Percentiles rank a stretch among this genome's conserved stretches.
These are phyloP conservation scores for Minunthozetes semirufus DNA, from an alignment of 2,888 invertebrate species.

Conservation along the genomic window DNA sequence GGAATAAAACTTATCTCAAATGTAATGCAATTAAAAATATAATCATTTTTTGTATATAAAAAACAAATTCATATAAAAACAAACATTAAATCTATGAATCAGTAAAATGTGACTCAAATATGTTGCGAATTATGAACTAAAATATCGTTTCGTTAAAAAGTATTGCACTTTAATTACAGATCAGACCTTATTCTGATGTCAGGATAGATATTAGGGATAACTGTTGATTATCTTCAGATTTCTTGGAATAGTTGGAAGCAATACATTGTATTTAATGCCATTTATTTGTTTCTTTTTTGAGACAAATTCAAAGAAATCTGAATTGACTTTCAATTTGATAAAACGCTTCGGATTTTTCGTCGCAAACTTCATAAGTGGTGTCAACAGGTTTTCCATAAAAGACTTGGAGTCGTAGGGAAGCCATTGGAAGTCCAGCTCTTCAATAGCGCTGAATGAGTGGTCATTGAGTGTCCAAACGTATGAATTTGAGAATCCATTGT, in stretches of 20 bases:
- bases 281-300: not conserved
- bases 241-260: not conserved
- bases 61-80: not conserved
- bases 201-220: not conserved
- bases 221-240: conserved; percentile 8
- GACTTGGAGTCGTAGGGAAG: conserved; percentile 4
- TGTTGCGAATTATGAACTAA: not conserved
- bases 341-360: not conserved
- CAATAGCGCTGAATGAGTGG: not conserved
- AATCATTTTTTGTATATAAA: not conserved
- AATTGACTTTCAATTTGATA: conserved; percentile 5
- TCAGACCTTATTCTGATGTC: not conserved
- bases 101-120: not conserved
- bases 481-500: conserved; percentile 17
- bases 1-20: not conserved
- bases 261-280: conserved; percentile 14
- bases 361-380: not conserved
- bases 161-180: not conserved
- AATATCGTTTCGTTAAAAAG: not conserved
- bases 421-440: conserved; percentile 21
- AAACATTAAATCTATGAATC: not conserved
- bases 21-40: not conserved
- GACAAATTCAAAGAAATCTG: not conserved
- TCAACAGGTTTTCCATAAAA: conserved; percentile 6
- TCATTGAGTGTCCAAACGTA: conserved; percentile 11